These are phyloP conservation scores for Philhelius pedissequus DNA, from an alignment of 2,888 invertebrate species.

Conservation along the genomic window DNA sequence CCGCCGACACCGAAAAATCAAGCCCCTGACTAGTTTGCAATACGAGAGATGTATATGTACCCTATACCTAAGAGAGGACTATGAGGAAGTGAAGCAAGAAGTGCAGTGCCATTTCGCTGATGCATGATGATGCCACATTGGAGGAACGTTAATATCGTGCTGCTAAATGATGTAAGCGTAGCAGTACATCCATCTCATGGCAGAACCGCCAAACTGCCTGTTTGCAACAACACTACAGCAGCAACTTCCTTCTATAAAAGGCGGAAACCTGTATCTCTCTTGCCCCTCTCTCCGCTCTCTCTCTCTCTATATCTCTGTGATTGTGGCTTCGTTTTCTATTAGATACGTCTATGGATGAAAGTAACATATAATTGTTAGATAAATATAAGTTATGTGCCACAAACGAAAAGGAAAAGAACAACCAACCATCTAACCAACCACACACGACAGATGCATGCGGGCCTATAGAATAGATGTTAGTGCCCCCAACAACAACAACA, in stretches of 20 bases:
- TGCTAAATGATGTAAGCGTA: conserved; percentile 69
- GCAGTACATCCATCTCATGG: conserved; percentile 63
- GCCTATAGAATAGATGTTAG: conserved; percentile 1
- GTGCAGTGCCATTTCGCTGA: conserved; percentile 67
- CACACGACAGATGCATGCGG: conserved; percentile 32
- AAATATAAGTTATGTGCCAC: conserved; percentile 66
- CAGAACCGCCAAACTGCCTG: conserved; percentile 41
- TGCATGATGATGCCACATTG: conserved; percentile 67
- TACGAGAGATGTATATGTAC: background rate
- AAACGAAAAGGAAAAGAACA: conserved; percentile 66
- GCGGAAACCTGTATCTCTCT: conserved; percentile 59
- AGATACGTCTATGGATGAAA: conserved; percentile 67
- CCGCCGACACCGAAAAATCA: background rate
- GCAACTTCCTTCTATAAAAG: conserved; percentile 26
- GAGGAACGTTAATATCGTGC: conserved; percentile 66
- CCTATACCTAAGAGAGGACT: background rate
- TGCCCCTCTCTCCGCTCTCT: too few species aligned
- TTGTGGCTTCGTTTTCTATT: conserved; percentile 57
- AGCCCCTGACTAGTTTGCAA: background rate
- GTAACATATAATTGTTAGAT: conserved; percentile 68
- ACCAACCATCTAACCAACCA: conserved; percentile 6
- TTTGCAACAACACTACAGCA: background rate
- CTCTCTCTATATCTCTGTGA: background rate
- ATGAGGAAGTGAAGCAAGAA: conserved; percentile 59
- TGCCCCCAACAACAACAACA: background rate